Base-by-base conservation (phyloP, 2,113 vertebrate species). In the Alosa alosa region DNA sequence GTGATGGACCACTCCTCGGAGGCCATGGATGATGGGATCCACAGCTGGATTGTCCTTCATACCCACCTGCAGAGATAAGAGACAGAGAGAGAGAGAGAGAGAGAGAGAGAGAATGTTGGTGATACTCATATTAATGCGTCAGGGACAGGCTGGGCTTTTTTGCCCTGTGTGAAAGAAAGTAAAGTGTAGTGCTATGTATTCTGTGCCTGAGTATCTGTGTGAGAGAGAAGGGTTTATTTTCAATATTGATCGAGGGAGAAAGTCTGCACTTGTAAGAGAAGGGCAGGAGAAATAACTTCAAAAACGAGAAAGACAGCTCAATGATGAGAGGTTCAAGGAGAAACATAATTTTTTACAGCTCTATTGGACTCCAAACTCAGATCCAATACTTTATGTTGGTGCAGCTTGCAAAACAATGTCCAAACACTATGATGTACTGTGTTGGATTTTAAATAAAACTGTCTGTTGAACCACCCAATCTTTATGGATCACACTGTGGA, bases 1-100 rank as follows among this genome's bases (percentile, higher is more conserved):
- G 0, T 99, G 98, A 95, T 99, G 98, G 81, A 99, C 97, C 87
- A 99, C 98, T 0, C 97, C 97, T 93, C 97, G 97, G 92, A 99
- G 92, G 86, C 98, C 98, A 52, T 97, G 97, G 95, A 99, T 99
- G 94, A 99, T 97, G 83, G 97, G 97, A 93, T 97, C 96, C 90
- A 98, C 95, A 7, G 97, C 97, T 1, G 96, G 95, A 92, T 99
- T 99, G 94, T 98, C 96, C 94, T 96, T 97, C 87, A 95, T 96
- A 88, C 95, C 97, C 90, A 97, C 97, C 98, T 99, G 93, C 36
- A 81, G 22, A 22, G 17, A 84, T 49, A 46, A 36, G 49, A 22
- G 36, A 81, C n/a, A 84, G 68, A 39, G 46, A 44, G n/a, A 46
- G 52, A 49, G 45, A 39, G 84, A 84, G 25, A 44, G 25, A 39